These are phyloP conservation scores for Syngnathus rostellatus DNA, from an alignment of 2,797 vertebrate species.

Conservation along the genomic window DNA sequence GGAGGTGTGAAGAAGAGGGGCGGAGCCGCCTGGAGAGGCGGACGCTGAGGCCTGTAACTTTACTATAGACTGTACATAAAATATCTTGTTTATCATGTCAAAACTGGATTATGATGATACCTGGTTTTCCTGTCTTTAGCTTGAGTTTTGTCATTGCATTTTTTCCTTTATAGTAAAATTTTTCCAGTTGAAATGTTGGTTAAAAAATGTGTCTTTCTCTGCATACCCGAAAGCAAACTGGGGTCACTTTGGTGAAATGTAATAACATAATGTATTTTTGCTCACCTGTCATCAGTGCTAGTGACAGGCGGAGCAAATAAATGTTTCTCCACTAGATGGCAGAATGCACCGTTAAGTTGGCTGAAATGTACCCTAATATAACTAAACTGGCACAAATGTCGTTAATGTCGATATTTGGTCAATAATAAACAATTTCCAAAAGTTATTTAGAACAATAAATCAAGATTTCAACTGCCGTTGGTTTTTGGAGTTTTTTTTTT, in stretches of 20 bases:
- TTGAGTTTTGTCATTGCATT: constrained; percentile 4
- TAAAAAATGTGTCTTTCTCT: not conserved
- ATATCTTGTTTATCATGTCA: not conserved
- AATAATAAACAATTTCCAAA: no score
- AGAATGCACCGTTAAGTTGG: not conserved
- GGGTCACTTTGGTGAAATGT: no score
- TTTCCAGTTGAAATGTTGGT: constrained; percentile 1
- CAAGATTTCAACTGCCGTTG: not conserved
- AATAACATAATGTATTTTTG: not conserved
- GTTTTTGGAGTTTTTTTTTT: no score
- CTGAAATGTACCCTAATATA: no score
- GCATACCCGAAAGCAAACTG: constrained; percentile 24
- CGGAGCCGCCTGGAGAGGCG: constrained; percentile 53
- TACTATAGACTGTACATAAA: constrained; percentile 7
- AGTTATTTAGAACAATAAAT: not conserved
- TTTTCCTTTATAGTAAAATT: not conserved
- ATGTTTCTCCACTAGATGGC: not conserved
- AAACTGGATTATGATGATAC: not conserved
- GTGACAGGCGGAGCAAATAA: not conserved
- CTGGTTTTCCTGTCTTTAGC: not conserved
- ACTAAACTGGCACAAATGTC: no score
- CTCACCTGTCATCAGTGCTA: not conserved
- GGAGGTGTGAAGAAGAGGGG: constrained; percentile 36
- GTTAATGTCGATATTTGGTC: no score
- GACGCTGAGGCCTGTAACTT: constrained; percentile 37